Evolutionary conservation across 2,888 invertebrate species (phyloP).

Genomic region (Zeuzera pyrina): DNA sequence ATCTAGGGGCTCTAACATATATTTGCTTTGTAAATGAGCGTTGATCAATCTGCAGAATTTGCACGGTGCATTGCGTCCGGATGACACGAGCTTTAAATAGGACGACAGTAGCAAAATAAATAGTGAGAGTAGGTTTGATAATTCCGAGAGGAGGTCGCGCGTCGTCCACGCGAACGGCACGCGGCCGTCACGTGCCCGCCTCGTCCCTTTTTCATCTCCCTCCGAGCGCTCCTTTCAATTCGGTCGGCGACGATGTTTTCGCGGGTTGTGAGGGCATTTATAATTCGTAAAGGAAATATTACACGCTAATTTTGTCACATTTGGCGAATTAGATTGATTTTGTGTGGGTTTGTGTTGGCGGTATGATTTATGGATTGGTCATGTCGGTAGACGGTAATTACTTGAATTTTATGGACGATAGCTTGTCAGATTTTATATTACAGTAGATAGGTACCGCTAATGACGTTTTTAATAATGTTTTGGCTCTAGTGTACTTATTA

Average conservation of each 20-base stretch:
- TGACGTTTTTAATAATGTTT: too few species aligned
- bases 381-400: slow-evolving; percentile 16
- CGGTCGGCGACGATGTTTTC: slow-evolving; percentile 38
- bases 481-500: too few species aligned
- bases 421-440: too few species aligned
- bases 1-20: slow-evolving; percentile 51
- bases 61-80: slow-evolving; percentile 40
- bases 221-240: slow-evolving; percentile 14
- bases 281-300: slow-evolving; percentile 67
- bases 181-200: slow-evolving; percentile 38
- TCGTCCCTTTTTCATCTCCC: too few species aligned
- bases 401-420: slow-evolving; percentile 21
- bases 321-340: slow-evolving; percentile 59
- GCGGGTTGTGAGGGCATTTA: slow-evolving; percentile 49
- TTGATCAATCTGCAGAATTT: slow-evolving; percentile 62
- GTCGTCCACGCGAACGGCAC: slow-evolving; percentile 30
- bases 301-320: slow-evolving; percentile 69
- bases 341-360: slow-evolving; percentile 34
- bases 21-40: slow-evolving; percentile 50
- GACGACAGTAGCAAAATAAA: slow-evolving; percentile 66
- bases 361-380: slow-evolving; percentile 28
- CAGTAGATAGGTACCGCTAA: too few species aligned
- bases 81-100: slow-evolving; percentile 57
- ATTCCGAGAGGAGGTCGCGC: slow-evolving; percentile 13
- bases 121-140: slow-evolving; percentile 33